Base-by-base conservation (phyloP, 2,113 vertebrate species). In the Coregonus clupeaformis region DNA sequence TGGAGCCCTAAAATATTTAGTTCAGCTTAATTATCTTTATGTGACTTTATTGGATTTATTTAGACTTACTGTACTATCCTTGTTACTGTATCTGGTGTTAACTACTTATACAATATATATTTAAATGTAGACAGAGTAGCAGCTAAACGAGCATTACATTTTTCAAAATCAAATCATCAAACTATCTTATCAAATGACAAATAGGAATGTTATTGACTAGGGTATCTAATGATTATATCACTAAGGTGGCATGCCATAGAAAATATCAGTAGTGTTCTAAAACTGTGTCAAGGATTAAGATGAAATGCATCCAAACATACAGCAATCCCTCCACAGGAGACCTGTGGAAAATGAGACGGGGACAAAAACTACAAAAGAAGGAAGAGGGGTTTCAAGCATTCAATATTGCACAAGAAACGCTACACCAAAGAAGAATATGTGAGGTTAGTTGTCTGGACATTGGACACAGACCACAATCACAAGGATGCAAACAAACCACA, bases 371-470 rank as follows among this genome's bases (percentile, higher is more conserved):
- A 27, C 12, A 69, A 69, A 67, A 32, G n/a, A 67, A 64, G 65
- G 71, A 20, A 68, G 49, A 32, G 71, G 7, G 20, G 20, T 52
- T 69, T 69, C 22, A 47, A 30, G 59, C n/a, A 59, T 11, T 29
- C 20, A 45, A 55, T 18, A 75, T 32, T 59, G 59, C 65, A 75
- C 22, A 62, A 45, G 45, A 69, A 49, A n/a, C 68, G 27, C 77
- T 74, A 71, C 64, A 63, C 73, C 36, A 20, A 60, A 75, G 52
- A 60, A 74, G 62, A 74, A 65, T 42, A 12, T 52, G 14, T 59
- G 32, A 32, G 70, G 67, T 74, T 68, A 72, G 77, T 74, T 4
- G 57, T 80, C 4, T 32, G 29, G 22, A 71, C 18, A 20, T 68
- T 13, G 29, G 64, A 71, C 47, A 72, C 55, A 69, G 14, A 63